These are phyloP conservation scores for Siphlonurus alternatus DNA, from an alignment of 2,888 invertebrate species.

Conservation along the genomic window DNA sequence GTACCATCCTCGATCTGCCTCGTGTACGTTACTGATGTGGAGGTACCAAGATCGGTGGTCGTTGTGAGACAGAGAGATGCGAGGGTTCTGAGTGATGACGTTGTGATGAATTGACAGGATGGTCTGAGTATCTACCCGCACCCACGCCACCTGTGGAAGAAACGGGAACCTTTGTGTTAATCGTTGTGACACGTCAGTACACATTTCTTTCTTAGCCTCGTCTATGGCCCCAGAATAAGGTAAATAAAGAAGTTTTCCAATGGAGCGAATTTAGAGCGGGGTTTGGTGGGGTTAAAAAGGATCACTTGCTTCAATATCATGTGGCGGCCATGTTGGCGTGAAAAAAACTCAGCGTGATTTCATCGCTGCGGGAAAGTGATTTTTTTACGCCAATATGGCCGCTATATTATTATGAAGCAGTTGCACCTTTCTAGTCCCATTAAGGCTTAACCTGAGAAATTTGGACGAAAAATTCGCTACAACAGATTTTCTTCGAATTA, in stretches of 20 bases:
- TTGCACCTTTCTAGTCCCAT: too few relatives aligned
- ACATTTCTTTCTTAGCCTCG: background rate
- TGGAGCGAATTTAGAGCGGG: too few relatives aligned
- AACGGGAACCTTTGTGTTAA: background rate
- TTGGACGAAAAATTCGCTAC: too few relatives aligned
- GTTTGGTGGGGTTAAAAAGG: background rate
- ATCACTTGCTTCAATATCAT: too few relatives aligned
- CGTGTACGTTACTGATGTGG: slow-evolving; percentile 21
- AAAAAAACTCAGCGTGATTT: too few relatives aligned
- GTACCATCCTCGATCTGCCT: slow-evolving; percentile 22
- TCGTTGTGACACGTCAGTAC: background rate
- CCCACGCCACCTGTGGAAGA: slow-evolving; percentile 25
- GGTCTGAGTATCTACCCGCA: slow-evolving; percentile 26
- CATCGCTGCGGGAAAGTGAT: too few relatives aligned
- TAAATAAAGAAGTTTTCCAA: background rate
- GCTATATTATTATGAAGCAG: too few relatives aligned
- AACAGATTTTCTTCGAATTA: too few relatives aligned
- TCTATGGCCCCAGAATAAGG: too few relatives aligned
- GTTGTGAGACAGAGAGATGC: slow-evolving; percentile 22
- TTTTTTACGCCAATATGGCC: too few relatives aligned
- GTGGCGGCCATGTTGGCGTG: too few relatives aligned
- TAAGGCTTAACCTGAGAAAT: too few relatives aligned
- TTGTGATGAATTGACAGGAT: slow-evolving; percentile 26
- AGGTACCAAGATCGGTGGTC: slow-evolving; percentile 24
- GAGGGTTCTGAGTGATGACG: slow-evolving; percentile 25